These are phyloP conservation scores for Rhinella marina DNA, from an alignment of 2,797 vertebrate species.

Conservation along the genomic window DNA sequence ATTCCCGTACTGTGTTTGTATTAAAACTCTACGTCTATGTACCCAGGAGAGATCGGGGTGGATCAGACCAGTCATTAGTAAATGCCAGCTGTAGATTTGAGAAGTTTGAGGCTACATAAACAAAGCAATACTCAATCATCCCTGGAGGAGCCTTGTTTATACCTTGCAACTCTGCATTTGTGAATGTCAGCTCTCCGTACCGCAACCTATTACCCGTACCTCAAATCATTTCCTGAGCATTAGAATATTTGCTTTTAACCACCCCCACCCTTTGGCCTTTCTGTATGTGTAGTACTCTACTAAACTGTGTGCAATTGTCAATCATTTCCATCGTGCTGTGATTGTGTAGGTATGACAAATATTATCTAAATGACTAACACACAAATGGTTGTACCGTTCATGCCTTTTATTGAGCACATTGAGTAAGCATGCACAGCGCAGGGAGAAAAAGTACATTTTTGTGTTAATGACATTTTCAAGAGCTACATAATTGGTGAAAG, in stretches of 20 bases:
- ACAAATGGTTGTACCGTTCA: too few relatives aligned
- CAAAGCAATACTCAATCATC: constrained; percentile 36
- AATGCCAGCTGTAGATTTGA: constrained; percentile 38
- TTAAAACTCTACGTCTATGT: constrained; percentile 35
- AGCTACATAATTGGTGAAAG: too few relatives aligned
- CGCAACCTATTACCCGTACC: constrained; percentile 37
- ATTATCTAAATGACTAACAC: too few relatives aligned
- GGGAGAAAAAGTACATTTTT: too few relatives aligned
- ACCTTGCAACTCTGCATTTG: constrained; percentile 42
- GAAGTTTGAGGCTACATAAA: constrained; percentile 42
- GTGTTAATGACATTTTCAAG: too few relatives aligned
- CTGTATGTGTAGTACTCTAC: not conserved
- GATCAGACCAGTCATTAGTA: constrained; percentile 53
- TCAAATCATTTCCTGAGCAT: not conserved
- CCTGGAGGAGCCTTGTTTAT: constrained; percentile 29
- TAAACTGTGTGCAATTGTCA: not conserved
- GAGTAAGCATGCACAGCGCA: too few relatives aligned
- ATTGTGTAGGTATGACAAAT: too few relatives aligned
- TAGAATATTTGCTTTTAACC: constrained; percentile 25
- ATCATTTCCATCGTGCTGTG: not conserved
- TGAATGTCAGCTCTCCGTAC: constrained; percentile 22
- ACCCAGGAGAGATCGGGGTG: constrained; percentile 41
- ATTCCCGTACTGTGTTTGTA: constrained; percentile 40
- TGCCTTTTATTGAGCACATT: too few relatives aligned
- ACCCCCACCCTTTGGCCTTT: not conserved